Base-by-base conservation (phyloP, 2,888 invertebrate genomes). In the Eupithecia inturbata region DNA sequence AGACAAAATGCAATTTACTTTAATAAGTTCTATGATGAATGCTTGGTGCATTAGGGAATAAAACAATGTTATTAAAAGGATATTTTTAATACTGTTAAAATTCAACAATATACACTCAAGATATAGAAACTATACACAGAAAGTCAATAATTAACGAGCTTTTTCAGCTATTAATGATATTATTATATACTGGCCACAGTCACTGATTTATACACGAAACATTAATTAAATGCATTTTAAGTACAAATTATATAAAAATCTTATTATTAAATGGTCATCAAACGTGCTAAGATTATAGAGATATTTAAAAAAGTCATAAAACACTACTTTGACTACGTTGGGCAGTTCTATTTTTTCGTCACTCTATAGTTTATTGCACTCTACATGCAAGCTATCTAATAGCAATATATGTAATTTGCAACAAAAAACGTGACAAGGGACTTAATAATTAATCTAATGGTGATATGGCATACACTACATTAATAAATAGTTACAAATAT, bases 41-140 rank as follows among this genome's bases (percentile, higher is more conserved):
- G 26, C 1, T 57, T 19, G 7, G 12, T 26, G 36, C 63, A 9
- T 28, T n/a, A 33, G 60, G 68, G 36, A 63, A 53, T 53, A 71
- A 63, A 63, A 22, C 64, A 53, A 64, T 5, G 10, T 39, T 28
- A 63, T 60, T 26, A 73, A 71, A 75, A 63, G 79, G 77, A 82
- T 87, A 85, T 87, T 89, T 92, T 92, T 92, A 94, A 92, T 94
- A 92, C 92, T 91, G 93, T 93, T 93, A 94, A 93, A 91, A 90
- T 91, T 93, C 92, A 94, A 93, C 94, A 94, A 93, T 92, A 92
- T 84, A 90, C 90, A 93, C 88, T 82, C 88, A 90, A 84, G 87
- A 85, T 85, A 89, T 89, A 89, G 83, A 90, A 82, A 86, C 86
- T 92, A 88, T 93, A 88, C 88, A 92, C 88, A 89, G 82, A 86